A percentile compares a stretch with the other conserved stretches of the same genome.
Evolutionary conservation across 1,140 invertebrate species (phyloP).

Genomic region (Penaeus indicus): DNA sequence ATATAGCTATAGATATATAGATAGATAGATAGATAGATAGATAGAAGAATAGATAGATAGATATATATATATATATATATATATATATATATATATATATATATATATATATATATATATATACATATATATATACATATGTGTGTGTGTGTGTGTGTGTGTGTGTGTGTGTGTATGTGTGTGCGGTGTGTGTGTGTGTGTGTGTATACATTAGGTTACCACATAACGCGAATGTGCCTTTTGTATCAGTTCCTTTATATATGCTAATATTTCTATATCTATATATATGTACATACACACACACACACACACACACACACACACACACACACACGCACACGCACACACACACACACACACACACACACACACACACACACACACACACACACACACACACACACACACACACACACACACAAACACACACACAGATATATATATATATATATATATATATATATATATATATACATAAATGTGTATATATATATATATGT

Average conservation of each 20-base stretch:
- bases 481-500: neutral
- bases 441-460: conserved; percentile 3
- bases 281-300: conserved; percentile 15
- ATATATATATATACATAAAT: too few relatives aligned
- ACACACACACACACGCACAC: conserved; percentile 19
- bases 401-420: neutral
- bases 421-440: neutral
- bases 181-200: neutral
- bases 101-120: too few relatives aligned
- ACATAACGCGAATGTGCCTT: too few relatives aligned
- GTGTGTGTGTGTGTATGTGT: neutral
- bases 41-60: conserved; percentile 1
- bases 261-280: neutral
- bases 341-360: conserved; percentile 3
- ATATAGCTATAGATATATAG: neutral
- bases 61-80: too few relatives aligned
- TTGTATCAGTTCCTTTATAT: neutral
- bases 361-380: neutral
- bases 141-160: neutral
- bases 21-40: conserved; percentile 11
- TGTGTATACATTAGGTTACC: neutral
- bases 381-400: neutral
- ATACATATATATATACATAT: too few relatives aligned
- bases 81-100: too few relatives aligned
- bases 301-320: neutral